Base-by-base conservation (phyloP, 2,797 vertebrate species). In the Hoplostethus mediterraneus region DNA sequence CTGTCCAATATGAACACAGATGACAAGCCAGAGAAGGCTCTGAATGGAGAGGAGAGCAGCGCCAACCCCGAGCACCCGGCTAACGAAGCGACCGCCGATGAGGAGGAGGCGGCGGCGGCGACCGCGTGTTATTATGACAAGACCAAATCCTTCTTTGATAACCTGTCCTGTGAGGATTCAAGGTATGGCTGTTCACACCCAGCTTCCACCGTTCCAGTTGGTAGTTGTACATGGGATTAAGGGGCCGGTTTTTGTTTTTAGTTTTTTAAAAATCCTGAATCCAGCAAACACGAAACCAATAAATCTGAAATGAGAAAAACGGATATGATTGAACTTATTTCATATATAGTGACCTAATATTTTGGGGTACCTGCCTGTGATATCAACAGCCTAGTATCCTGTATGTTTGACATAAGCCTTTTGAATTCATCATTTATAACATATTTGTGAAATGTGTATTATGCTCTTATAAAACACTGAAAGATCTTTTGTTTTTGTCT, bases 81-180 rank as follows among this genome's bases (percentile, higher is more conserved):
- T 85, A 96, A 79, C 0, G 97, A 97, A 92, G 96, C 94, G 31
- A 93, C 96, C 61, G 92, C 91, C 21, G 21, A 21, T 0, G 97
- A 97, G 54, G 97, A 98, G 66, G 97, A 98, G 52, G 96, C 96
- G 47, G 91, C 95, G 0, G 95, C 93, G 56, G 95, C 92, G 40
- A 96, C 95, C 76, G 91, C 96, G 33, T 96, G 96, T 82, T 99
- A 99, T 88, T 99, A 99, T 25, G 98, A 99, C 94, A 99, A 99
- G 95, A 94, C 97, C 85, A 99, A 99, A 91, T 98, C 97, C 62
- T 99, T 99, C 94, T 99, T 99, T 53, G 97, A 99, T 88, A 99
- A 99, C 92, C 97, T 99, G 90, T 98, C 97, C 66, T 97, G 96
- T 90, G 96, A 98, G 70, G 96, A 97, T 79, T 87, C 93, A 57